Conservation (phyloP, 2,797 vertebrate species). For the Phyllotis vaccarum region DNA sequence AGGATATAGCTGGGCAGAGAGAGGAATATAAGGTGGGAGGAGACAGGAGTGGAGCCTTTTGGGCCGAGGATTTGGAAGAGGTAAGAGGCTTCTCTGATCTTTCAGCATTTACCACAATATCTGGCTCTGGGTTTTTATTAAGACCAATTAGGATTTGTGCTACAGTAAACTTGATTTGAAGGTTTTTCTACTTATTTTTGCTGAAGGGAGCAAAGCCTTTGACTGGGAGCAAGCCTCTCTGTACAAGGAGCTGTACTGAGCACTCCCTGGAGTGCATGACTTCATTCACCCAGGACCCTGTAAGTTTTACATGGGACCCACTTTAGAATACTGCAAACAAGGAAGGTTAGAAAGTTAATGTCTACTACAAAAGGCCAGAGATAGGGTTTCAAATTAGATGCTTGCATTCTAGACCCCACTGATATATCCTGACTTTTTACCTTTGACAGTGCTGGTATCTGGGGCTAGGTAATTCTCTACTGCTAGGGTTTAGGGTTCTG, state of each 20-base stretch:
- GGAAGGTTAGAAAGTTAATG: not conserved
- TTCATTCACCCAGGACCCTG: accelerated
- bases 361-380: not conserved
- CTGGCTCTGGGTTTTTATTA: too few species aligned
- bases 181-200: not conserved
- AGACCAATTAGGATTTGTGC: too few species aligned
- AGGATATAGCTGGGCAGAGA: too few species aligned
- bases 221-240: not conserved
- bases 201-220: too few species aligned
- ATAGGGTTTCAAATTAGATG: not conserved
- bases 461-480: not conserved
- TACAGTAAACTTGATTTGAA: not conserved
- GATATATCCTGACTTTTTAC: not conserved
- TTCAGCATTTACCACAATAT: too few species aligned
- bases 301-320: not conserved
- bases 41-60: too few species aligned
- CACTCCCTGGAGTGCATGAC: accelerated
- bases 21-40: too few species aligned
- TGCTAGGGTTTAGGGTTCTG: not conserved
- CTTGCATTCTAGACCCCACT: too few species aligned
- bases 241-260: not conserved
- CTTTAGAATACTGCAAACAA: not conserved
- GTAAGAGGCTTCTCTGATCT: too few species aligned
- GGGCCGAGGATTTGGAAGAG: too few species aligned
- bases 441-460: accelerated